These are phyloP conservation scores for Drosophila orosa DNA, from an alignment of 1,140 invertebrate species.

Conservation along the genomic window DNA sequence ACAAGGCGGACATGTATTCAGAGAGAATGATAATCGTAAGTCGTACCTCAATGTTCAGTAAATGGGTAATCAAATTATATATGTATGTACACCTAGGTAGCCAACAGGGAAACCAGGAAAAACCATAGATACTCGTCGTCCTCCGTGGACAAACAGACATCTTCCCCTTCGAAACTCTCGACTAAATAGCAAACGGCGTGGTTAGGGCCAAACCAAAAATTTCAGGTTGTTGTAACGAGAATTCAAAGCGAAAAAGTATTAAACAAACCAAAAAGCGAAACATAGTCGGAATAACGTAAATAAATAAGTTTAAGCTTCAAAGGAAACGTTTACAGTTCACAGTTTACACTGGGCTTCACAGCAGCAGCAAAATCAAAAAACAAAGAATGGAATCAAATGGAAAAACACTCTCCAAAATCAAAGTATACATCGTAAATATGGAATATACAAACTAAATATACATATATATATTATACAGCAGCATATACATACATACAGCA, in stretches of 20 bases:
- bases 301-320: conserved; percentile 41
- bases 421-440: conserved; percentile 51
- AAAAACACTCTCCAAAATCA: conserved; percentile 46
- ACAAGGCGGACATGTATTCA: conserved; percentile 57
- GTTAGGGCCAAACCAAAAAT: conserved; percentile 57
- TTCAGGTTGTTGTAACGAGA: conserved; percentile 58
- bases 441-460: conserved; percentile 21
- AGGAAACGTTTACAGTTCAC: conserved; percentile 68
- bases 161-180: conserved; percentile 21
- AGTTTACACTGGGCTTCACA: conserved; percentile 82
- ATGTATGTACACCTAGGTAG: conserved; percentile 23
- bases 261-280: conserved; percentile 30
- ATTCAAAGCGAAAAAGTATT: conserved; percentile 37
- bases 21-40: conserved; percentile 81
- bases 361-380: conserved; percentile 82
- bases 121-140: neutral
- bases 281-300: conserved; percentile 25
- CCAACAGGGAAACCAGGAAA: conserved; percentile 7
- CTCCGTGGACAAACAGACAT: neutral
- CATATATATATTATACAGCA: conserved; percentile 25
- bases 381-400: conserved; percentile 27
- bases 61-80: conserved; percentile 48
- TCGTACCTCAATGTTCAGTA: conserved; percentile 81
- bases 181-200: conserved; percentile 25
- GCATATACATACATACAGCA: conserved; percentile 29